Conservation (phyloP, 2,113 vertebrate genomes). For the Salvelinus namaycush region DNA sequence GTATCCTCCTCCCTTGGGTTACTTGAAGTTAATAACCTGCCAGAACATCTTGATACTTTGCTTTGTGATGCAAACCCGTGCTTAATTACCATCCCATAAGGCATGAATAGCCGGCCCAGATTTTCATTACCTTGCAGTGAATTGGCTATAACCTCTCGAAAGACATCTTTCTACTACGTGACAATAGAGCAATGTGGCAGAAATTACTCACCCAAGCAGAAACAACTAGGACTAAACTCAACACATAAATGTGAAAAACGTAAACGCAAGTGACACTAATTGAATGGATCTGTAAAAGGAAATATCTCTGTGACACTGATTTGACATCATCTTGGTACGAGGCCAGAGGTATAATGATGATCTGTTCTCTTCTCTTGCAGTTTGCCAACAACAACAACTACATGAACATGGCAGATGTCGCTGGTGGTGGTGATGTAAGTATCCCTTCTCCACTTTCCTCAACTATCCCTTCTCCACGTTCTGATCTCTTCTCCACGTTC, state of each 20-base stretch:
- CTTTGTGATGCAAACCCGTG: constrained; percentile 76
- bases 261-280: constrained; percentile 25
- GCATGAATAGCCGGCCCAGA: constrained; percentile 62
- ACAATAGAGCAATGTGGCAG: constrained; percentile 49
- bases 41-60: constrained; percentile 61
- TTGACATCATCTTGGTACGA: constrained; percentile 31
- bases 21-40: constrained; percentile 72
- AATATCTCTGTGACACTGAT: constrained; percentile 9
- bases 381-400: constrained; percentile 98
- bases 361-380: constrained; percentile 81
- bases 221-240: constrained; percentile 47
- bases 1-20: constrained; percentile 50
- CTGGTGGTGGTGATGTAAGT: constrained; percentile 94
- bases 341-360: constrained; percentile 38
- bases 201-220: constrained; percentile 5
- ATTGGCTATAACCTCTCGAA: constrained; percentile 60
- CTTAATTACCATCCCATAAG: constrained; percentile 71
- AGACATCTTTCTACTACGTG: constrained; percentile 42
- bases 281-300: constrained; percentile 53
- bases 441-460: constrained; percentile 28
- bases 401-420: constrained; percentile 98
- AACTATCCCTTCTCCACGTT: too few relatives aligned
- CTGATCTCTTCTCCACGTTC: too few relatives aligned
- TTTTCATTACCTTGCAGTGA: constrained; percentile 67
- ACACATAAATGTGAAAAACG: constrained; percentile 51